Percentiles rank a stretch among this genome's conserved stretches.
Conservation (phyloP, 2,797 vertebrate species). For the Myioborus melanocephalus region DNA sequence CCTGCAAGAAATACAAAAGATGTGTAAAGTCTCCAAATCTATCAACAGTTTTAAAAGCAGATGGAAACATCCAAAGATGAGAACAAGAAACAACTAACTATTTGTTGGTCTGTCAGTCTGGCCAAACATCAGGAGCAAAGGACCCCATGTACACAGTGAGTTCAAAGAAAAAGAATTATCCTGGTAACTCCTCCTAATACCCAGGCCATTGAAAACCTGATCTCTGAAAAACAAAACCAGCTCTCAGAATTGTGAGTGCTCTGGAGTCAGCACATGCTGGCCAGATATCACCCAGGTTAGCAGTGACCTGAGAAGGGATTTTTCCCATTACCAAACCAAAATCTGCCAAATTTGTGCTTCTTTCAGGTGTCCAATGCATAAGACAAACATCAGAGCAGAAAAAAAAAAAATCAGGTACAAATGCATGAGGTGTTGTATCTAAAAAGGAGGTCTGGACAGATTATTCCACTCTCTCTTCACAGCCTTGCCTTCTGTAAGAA, state of each 20-base stretch:
- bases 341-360: not conserved
- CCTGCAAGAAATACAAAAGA: not conserved
- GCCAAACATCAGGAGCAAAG: not conserved
- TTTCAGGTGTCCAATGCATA: not conserved
- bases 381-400: not conserved
- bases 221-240: not conserved
- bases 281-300: not conserved
- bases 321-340: not conserved
- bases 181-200: not conserved
- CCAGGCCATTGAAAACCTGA: not conserved
- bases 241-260: not conserved
- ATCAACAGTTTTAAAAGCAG: not conserved
- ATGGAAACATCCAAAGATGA: not conserved
- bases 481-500: not conserved
- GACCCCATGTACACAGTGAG: accelerated
- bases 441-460: not conserved
- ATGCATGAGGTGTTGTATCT: not conserved
- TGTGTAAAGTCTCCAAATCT: not conserved
- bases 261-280: not conserved
- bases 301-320: not conserved
- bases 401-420: not conserved
- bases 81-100: not conserved
- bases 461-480: not conserved
- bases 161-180: not conserved
- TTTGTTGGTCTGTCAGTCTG: not conserved